These are phyloP conservation scores for Drosophila helvetica DNA, from an alignment of 2,888 invertebrate species.

Conservation along the genomic window DNA sequence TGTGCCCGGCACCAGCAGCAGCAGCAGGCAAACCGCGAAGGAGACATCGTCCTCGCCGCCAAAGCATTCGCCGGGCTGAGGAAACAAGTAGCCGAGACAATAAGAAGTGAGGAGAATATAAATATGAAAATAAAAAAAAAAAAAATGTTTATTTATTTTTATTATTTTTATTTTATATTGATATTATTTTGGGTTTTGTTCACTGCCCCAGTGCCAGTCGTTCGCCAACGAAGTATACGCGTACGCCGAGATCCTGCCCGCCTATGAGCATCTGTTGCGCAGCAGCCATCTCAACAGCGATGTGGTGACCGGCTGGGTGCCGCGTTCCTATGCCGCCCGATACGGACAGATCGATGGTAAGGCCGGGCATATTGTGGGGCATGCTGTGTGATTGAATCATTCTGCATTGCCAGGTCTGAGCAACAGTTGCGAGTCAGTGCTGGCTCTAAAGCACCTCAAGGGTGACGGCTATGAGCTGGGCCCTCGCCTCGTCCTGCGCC, in stretches of 20 bases:
- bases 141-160: too few species aligned
- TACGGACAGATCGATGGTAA: slow-evolving; percentile 79
- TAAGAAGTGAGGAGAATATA: too few species aligned
- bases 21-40: too few species aligned
- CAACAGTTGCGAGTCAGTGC: slow-evolving; percentile 67
- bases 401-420: slow-evolving; percentile 61
- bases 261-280: slow-evolving; percentile 72
- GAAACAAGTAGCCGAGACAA: too few species aligned
- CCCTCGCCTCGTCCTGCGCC: slow-evolving; percentile 75
- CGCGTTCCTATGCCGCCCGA: slow-evolving; percentile 72
- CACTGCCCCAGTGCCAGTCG: too few species aligned
- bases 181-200: too few species aligned
- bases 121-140: too few species aligned
- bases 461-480: slow-evolving; percentile 79
- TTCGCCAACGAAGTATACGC: slow-evolving; percentile 82
- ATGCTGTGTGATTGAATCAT: neutral
- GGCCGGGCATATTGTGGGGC: neutral
- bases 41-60: too few species aligned
- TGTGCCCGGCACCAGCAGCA: too few species aligned
- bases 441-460: slow-evolving; percentile 80
- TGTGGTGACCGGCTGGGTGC: slow-evolving; percentile 68
- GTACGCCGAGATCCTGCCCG: slow-evolving; percentile 79
- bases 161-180: too few species aligned
- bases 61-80: too few species aligned
- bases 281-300: slow-evolving; percentile 52